Evolutionary conservation across 2,888 invertebrate genomes (phyloP).

Genomic region (Sinodicranocentrus sp.): DNA sequence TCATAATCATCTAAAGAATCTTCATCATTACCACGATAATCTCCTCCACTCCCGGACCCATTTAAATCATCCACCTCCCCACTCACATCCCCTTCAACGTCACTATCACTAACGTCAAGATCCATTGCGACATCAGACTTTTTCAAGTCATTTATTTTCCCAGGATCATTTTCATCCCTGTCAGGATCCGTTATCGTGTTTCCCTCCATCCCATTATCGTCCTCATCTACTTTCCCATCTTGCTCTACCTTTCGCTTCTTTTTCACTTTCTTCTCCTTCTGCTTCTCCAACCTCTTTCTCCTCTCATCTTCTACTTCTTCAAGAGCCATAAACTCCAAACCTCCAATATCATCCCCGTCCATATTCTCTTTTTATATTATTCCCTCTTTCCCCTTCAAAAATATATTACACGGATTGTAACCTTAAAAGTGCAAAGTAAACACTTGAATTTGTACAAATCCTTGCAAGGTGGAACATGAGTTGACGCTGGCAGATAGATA

Average conservation of each 20-base stretch:
- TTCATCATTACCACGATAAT: constrained; percentile 27
- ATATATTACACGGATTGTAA: no score
- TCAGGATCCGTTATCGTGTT: constrained; percentile 17
- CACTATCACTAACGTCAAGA: constrained; percentile 15
- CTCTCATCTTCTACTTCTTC: constrained; percentile 19
- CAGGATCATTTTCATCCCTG: neutral
- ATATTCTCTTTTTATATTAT: no score
- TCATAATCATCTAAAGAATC: constrained; percentile 37
- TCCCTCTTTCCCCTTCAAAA: no score
- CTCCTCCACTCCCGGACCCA: constrained; percentile 17
- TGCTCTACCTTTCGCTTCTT: constrained; percentile 22
- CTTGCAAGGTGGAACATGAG: no score
- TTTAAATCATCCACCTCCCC: constrained; percentile 21
- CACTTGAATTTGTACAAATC: no score
- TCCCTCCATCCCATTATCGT: neutral
- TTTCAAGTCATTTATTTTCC: constrained; percentile 6
- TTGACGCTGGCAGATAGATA: no score
- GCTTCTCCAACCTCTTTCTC: constrained; percentile 19
- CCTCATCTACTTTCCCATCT: constrained; percentile 18
- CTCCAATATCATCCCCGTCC: constrained; percentile 27
- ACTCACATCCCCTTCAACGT: constrained; percentile 15
- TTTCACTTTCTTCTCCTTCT: neutral
- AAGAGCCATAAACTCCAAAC: constrained; percentile 29
- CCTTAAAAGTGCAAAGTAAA: no score
- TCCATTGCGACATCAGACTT: constrained; percentile 26